phyloP scores from a whole-genome alignment of 2,888 invertebrate genomes.

The Cristatella mucedo region DNA sequence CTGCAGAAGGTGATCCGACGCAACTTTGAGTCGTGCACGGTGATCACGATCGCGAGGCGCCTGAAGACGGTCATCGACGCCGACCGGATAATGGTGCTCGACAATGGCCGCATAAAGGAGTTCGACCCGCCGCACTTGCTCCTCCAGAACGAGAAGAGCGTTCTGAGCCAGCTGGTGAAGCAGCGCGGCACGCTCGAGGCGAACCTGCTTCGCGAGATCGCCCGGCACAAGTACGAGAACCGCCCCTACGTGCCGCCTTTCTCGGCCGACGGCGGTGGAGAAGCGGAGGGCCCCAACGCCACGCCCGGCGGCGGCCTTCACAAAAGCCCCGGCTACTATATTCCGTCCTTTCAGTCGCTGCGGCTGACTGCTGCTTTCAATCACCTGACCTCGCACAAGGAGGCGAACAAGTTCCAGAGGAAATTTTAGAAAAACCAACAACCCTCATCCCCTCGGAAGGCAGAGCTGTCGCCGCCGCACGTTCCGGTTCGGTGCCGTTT shows the following conservation, averaged over 20 bases:
- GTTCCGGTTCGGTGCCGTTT: too few species aligned
- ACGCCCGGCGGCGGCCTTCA: neutral
- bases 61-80: slow-evolving; percentile 17
- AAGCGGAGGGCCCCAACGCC: slow-evolving; percentile 5
- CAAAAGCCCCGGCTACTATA: slow-evolving; percentile 6
- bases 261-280: too few species aligned
- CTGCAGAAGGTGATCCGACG: slow-evolving; percentile 15
- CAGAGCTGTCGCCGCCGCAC: slow-evolving; percentile 18
- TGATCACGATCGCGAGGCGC: slow-evolving; percentile 51
- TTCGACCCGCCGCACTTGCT: slow-evolving; percentile 56
- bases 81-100: slow-evolving; percentile 44
- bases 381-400: slow-evolving; percentile 18
- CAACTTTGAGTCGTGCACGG: slow-evolving; percentile 15
- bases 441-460: too few species aligned
- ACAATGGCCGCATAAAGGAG: slow-evolving; percentile 57
- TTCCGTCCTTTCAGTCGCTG: slow-evolving; percentile 18
- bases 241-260: slow-evolving; percentile 17
- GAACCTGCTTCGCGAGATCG: slow-evolving; percentile 14
- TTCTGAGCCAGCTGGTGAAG: slow-evolving; percentile 14
- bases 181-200: slow-evolving; percentile 14
- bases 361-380: slow-evolving; percentile 17
- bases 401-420: slow-evolving; percentile 15
- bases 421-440: slow-evolving; percentile 14
- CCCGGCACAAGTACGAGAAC: slow-evolving; percentile 17
- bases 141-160: slow-evolving; percentile 18